Conservation (phyloP, 2,113 vertebrate genomes). For the Gobio gobio region DNA sequence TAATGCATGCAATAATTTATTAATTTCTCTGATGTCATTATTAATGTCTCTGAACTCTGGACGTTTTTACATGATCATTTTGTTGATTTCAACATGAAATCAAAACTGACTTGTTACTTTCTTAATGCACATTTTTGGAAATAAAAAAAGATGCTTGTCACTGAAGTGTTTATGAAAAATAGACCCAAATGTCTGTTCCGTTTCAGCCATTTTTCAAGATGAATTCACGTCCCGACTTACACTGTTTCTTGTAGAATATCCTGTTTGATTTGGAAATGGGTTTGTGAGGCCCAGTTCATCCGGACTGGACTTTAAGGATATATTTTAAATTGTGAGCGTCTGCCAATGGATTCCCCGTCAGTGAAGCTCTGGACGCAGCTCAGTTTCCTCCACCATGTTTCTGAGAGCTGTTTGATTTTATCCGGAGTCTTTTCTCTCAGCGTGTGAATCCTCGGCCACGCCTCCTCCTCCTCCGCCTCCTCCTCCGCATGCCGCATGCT, state of each 20-base stretch:
- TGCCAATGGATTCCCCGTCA: neutral
- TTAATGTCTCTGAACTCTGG: no score
- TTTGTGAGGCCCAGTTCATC: neutral
- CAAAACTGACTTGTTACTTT: neutral
- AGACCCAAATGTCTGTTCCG: neutral
- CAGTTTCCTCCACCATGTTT: conserved; percentile 81
- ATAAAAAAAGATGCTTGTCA: neutral
- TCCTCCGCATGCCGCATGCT: conserved; percentile 77
- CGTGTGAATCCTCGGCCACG: conserved; percentile 64
- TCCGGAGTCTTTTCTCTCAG: conserved; percentile 71
- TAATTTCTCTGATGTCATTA: no score
- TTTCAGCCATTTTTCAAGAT: neutral
- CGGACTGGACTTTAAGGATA: neutral
- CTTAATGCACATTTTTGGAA: neutral
- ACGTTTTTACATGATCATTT: no score
- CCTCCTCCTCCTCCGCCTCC: conserved; percentile 76
- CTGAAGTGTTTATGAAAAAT: neutral
- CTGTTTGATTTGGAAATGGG: neutral
- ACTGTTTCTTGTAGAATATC: neutral
- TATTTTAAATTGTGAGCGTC: neutral
- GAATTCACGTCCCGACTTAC: neutral
- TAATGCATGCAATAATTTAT: no score
- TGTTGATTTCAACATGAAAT: neutral
- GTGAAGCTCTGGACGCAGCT: conserved; percentile 61
- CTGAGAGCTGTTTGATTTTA: conserved; percentile 75